These are phyloP conservation scores for Kryphioiulus occultus DNA, from an alignment of 2,888 invertebrate genomes.

Conservation along the genomic window DNA sequence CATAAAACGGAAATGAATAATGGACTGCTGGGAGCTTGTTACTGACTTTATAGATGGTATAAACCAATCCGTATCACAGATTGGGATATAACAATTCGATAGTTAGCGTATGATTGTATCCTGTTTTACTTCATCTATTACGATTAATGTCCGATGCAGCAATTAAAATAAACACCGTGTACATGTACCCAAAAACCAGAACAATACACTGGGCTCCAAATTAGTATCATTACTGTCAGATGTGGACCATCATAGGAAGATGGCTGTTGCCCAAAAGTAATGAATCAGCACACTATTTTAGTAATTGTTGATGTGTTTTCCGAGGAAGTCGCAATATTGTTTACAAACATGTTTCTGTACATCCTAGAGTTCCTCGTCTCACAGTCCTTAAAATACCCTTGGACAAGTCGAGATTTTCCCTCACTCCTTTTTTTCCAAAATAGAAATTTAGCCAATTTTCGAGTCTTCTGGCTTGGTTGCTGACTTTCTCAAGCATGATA, in stretches of 20 bases:
- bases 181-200: background rate
- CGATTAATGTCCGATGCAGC: background rate
- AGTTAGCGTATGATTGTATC: background rate
- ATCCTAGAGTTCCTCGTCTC: background rate
- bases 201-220: background rate
- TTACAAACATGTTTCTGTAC: too few species aligned
- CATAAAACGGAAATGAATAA: too few species aligned
- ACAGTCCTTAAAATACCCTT: background rate
- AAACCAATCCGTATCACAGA: too few species aligned
- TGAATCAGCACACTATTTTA: background rate
- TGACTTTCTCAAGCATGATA: background rate
- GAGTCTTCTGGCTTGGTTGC: background rate
- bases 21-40: too few species aligned
- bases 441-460: background rate
- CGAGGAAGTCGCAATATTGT: background rate
- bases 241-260: background rate
- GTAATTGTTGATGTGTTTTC: background rate
- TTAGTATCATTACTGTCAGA: background rate
- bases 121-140: background rate
- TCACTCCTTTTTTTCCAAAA: background rate
- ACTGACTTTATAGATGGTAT: too few species aligned
- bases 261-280: background rate
- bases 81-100: too few species aligned
- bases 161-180: background rate
- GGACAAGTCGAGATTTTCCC: background rate